Evolutionary conservation across 2,113 vertebrate genomes (phyloP).

Genomic region (Sterna hirundo): DNA sequence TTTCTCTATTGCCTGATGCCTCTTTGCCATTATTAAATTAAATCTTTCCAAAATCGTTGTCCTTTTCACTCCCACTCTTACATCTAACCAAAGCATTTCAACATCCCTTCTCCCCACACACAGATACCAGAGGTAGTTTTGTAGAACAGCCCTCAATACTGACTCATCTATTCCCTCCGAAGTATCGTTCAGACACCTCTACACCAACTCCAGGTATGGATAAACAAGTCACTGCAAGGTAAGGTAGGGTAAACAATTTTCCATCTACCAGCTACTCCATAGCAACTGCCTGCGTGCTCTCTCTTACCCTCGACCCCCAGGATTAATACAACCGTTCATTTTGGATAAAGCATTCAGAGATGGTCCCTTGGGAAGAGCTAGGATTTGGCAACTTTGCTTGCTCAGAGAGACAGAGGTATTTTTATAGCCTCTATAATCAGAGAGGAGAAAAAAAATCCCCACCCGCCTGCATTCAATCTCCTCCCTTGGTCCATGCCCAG

Average conservation of each 20-base stretch:
- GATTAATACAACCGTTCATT: neutral
- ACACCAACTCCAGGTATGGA: neutral
- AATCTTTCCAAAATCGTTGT: neutral
- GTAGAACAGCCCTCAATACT: neutral
- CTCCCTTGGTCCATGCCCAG: neutral
- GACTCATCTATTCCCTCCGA: neutral
- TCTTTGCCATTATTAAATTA: neutral
- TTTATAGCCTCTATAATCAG: neutral
- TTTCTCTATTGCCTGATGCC: neutral
- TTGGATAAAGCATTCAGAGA: neutral
- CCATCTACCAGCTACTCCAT: neutral
- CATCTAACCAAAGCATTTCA: neutral
- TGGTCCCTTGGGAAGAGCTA: neutral
- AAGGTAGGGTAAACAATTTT: neutral
- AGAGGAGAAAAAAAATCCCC: neutral
- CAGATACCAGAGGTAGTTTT: neutral
- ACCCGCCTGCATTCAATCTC: neutral
- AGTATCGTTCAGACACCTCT: neutral
- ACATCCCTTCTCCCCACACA: neutral
- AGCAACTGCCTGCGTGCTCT: neutral
- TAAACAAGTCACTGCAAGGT: conserved; percentile 1
- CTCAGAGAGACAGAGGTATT: neutral
- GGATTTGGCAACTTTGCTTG: neutral
- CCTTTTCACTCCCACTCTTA: neutral
- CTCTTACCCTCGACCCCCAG: neutral